Conservation (phyloP, 2,888 invertebrate species). For the Apodemia mormo region DNA sequence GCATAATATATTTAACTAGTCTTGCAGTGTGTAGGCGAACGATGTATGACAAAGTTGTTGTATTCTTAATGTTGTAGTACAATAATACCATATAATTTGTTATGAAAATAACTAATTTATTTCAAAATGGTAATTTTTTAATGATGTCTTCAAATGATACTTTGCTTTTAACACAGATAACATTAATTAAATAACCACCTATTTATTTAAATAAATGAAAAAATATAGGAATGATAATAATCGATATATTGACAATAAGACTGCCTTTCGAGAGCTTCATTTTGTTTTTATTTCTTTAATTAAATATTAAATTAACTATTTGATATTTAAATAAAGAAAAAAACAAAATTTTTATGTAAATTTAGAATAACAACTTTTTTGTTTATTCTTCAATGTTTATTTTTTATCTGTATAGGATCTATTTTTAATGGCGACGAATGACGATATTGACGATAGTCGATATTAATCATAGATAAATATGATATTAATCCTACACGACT, state of each 20-base stretch:
- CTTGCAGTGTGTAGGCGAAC: not conserved
- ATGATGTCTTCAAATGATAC: no score
- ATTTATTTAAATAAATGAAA: not conserved
- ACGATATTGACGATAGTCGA: no score
- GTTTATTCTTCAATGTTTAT: not conserved
- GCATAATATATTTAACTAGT: slow-evolving; percentile 11
- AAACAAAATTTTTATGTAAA: no score
- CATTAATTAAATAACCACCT: not conserved
- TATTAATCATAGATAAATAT: not conserved
- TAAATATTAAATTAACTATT: no score
- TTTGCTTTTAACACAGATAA: no score
- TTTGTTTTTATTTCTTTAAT: no score
- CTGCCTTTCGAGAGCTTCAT: no score
- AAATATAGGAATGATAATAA: no score
- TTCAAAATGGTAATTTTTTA: no score
- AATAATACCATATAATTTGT: not conserved
- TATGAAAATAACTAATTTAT: not conserved
- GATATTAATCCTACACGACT: not conserved
- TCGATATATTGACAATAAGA: no score
- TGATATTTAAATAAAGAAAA: no score
- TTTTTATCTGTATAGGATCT: not conserved
- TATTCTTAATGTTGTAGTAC: not conserved
- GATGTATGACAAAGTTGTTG: not conserved
- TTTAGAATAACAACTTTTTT: not conserved
- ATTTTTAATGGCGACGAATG: not conserved